Percentiles rank a stretch among this genome's conserved stretches.
Conservation (phyloP, 2,888 invertebrate genomes). For the Athrips mouffetella region DNA sequence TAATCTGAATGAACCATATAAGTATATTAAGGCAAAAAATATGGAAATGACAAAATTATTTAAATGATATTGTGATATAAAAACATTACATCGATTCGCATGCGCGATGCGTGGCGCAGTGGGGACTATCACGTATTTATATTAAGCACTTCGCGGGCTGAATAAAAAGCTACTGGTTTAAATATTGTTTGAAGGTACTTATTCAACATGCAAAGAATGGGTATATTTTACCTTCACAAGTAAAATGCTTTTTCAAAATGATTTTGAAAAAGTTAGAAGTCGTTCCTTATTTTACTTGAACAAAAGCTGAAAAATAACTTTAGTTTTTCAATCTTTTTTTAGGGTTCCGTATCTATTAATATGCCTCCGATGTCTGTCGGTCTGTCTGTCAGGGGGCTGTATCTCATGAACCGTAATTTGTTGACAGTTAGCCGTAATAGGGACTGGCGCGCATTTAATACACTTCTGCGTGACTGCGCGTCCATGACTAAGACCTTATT, state of each 20-base stretch:
- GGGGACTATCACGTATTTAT: slow-evolving; percentile 39
- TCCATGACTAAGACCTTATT: too few species aligned
- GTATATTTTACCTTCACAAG: neutral
- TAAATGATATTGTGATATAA: slow-evolving; percentile 33
- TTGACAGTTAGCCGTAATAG: too few species aligned
- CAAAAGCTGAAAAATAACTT: too few species aligned
- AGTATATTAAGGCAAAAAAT: slow-evolving; percentile 17
- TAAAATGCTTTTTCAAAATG: neutral
- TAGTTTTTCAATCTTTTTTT: too few species aligned
- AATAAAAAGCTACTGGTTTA: slow-evolving; percentile 31
- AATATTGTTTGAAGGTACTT: slow-evolving; percentile 19
- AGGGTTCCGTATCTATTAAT: too few species aligned
- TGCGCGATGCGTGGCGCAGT: slow-evolving; percentile 32
- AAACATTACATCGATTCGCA: slow-evolving; percentile 42
- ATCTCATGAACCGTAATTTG: too few species aligned
- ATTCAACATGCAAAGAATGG: slow-evolving; percentile 12
- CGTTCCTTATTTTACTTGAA: too few species aligned
- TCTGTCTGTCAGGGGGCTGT: too few species aligned
- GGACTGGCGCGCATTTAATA: too few species aligned
- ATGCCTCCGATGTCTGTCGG: too few species aligned
- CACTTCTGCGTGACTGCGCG: too few species aligned
- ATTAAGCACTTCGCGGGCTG: slow-evolving; percentile 39
- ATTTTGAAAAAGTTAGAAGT: neutral
- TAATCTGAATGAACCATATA: slow-evolving; percentile 11
- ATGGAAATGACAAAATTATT: slow-evolving; percentile 14